Evolutionary conservation across 1,140 invertebrate genomes (phyloP).

Genomic region (Hesperophylax magnus): DNA sequence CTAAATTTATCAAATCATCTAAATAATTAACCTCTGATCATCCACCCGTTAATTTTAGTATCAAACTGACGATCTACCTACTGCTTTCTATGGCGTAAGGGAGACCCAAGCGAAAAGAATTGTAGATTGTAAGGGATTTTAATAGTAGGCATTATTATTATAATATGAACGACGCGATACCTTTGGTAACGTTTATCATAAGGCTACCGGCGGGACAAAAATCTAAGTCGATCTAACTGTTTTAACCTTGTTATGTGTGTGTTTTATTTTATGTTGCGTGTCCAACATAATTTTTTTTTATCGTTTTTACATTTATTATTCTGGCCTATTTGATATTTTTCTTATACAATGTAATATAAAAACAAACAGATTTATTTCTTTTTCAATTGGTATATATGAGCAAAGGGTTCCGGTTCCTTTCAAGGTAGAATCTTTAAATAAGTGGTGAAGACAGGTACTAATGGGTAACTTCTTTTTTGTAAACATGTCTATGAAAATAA

Average conservation of each 20-base stretch:
- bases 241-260: not conserved
- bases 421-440: too few species aligned
- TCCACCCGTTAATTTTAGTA: not conserved
- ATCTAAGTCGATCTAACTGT: constrained; percentile 3
- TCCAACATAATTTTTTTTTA: not conserved
- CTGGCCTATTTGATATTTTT: not conserved
- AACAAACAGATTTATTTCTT: too few species aligned
- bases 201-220: not conserved
- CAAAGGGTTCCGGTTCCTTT: too few species aligned
- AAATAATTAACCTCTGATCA: not conserved
- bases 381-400: too few species aligned
- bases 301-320: not conserved
- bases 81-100: not conserved
- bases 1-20: not conserved
- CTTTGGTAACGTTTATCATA: not conserved
- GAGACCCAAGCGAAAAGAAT: not conserved
- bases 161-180: not conserved
- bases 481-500: too few species aligned
- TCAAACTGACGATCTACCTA: not conserved
- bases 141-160: not conserved
- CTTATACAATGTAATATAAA: not conserved
- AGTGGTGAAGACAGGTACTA: too few species aligned
- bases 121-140: not conserved
- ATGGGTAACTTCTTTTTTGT: too few species aligned
- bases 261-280: constrained; percentile 13